Percentiles rank a stretch among this genome's conserved stretches.
phyloP scores from a whole-genome alignment of 30 jellyfish, hydroid and myxozoan species.

The Clytia hemisphaerica region DNA sequence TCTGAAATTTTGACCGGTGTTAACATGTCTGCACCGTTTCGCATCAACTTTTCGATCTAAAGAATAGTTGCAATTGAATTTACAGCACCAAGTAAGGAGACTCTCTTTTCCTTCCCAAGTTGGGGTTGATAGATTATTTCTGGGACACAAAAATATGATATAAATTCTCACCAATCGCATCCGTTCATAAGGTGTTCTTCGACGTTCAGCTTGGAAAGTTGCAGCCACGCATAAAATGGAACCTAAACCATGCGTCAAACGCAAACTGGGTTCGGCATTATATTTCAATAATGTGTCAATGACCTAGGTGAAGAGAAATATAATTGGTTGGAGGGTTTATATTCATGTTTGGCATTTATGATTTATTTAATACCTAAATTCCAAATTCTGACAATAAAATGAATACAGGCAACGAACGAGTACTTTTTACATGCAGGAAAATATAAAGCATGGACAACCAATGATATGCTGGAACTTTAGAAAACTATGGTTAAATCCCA shows the following conservation, averaged over 20 bases:
- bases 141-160: not conserved
- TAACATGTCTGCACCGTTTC: conserved; percentile 70
- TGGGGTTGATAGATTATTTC: not conserved
- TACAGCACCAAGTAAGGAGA: no score
- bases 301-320: not conserved
- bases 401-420: no score
- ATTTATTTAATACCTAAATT: no score
- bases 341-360: no score
- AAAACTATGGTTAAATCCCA: no score
- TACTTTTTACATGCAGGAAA: no score
- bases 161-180: conserved; percentile 40
- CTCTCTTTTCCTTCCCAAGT: not conserved
- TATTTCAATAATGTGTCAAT: conserved; percentile 48
- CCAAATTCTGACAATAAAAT: no score
- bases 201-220: conserved; percentile 73
- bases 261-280: conserved; percentile 64
- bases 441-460: no score
- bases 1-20: conserved; percentile 65
- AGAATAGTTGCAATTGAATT: no score
- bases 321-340: no score
- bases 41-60: conserved; percentile 68
- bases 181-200: conserved; percentile 63
- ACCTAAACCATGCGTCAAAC: conserved; percentile 66
- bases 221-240: conserved; percentile 82
- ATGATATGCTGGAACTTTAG: no score